Conservation (phyloP, 2,888 invertebrate genomes). For the Heliconius sara region DNA sequence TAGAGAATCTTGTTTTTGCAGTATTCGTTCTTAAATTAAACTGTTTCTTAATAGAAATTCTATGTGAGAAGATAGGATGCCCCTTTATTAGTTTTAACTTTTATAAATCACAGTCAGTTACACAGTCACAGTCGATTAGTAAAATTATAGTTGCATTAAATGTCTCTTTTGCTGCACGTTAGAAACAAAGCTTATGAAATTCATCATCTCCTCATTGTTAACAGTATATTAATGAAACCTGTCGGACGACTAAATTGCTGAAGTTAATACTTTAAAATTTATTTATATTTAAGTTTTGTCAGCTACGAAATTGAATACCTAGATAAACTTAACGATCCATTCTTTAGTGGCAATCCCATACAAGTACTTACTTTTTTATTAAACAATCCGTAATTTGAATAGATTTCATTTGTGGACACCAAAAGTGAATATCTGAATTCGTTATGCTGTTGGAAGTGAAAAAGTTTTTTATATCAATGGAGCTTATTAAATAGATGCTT, state of each 20-base stretch:
- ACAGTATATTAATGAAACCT: not conserved
- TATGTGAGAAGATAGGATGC: not conserved
- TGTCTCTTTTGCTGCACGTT: not conserved
- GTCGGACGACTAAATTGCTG: not conserved
- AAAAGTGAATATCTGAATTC: not conserved
- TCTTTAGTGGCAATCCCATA: slow-evolving; percentile 10
- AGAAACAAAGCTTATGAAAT: not conserved
- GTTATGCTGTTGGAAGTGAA: slow-evolving; percentile 32
- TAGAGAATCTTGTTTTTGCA: slow-evolving; percentile 47
- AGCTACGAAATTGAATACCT: not conserved
- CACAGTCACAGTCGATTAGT: not conserved
- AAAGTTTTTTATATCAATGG: slow-evolving; percentile 33
- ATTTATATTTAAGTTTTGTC: not conserved
- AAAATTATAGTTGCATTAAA: not conserved
- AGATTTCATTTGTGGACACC: not conserved
- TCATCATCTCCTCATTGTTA: not conserved
- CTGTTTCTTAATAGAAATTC: not conserved
- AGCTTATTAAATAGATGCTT: slow-evolving; percentile 37
- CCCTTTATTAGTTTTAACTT: not conserved
- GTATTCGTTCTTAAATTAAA: slow-evolving; percentile 18
- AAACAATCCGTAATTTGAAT: not conserved
- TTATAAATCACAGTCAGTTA: not conserved
- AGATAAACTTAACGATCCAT: not conserved
- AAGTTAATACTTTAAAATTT: not conserved
- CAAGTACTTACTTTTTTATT: slow-evolving; percentile 27